phyloP scores from a whole-genome alignment of 2,797 vertebrate genomes.

The Antennarius maculatus region DNA sequence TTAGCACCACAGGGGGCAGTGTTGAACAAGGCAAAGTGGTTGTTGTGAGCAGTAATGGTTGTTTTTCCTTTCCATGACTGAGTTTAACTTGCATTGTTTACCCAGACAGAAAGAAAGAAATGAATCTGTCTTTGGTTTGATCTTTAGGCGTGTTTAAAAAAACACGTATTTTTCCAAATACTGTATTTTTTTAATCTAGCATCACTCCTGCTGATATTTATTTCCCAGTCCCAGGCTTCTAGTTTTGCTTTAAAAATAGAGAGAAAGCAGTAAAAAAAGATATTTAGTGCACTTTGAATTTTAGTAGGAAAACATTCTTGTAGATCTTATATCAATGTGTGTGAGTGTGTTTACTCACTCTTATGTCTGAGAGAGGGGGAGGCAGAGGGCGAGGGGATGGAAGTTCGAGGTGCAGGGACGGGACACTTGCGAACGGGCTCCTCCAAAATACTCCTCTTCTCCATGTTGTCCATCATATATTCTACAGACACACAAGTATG shows the following conservation, averaged over 20 bases:
- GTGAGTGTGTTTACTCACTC: slow-evolving; percentile 81
- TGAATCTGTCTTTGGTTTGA: neutral
- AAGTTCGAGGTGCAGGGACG: slow-evolving; percentile 84
- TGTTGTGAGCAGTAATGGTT: neutral
- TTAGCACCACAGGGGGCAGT: slow-evolving; percentile 59
- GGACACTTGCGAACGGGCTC: slow-evolving; percentile 84
- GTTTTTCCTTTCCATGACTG: slow-evolving; percentile 13
- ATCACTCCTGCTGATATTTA: too few relatives aligned
- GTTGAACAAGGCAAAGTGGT: slow-evolving; percentile 16
- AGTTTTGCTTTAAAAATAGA: too few relatives aligned
- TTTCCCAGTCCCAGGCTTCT: too few relatives aligned
- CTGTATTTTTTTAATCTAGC: too few relatives aligned
- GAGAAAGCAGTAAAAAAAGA: neutral
- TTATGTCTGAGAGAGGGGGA: slow-evolving; percentile 91
- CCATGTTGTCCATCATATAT: slow-evolving; percentile 87
- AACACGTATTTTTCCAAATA: neutral
- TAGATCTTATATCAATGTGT: neutral
- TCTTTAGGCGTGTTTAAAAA: neutral
- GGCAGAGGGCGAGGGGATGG: slow-evolving; percentile 84
- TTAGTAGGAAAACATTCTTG: neutral
- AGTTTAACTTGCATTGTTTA: neutral
- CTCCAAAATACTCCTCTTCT: slow-evolving; percentile 77
- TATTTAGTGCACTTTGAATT: neutral
- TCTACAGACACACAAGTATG: slow-evolving; percentile 73
- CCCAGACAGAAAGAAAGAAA: slow-evolving; percentile 9